Evolutionary conservation across 2,113 vertebrate species (phyloP).

Genomic region (Sapajus apella): DNA sequence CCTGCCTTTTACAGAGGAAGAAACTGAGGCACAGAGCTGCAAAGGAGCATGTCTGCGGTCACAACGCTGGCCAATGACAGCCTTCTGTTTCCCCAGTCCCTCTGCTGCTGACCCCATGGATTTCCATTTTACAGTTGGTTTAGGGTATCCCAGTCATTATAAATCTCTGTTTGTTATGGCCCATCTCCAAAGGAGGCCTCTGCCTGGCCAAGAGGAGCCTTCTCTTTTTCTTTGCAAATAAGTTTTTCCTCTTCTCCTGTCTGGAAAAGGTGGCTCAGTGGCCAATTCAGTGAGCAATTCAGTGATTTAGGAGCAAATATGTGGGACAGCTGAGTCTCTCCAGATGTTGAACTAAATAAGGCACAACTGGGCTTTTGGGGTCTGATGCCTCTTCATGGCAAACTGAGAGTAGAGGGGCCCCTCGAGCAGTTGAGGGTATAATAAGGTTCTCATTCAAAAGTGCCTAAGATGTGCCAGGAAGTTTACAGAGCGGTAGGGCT

Average conservation of each 20-base stretch:
- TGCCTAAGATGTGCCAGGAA: neutral
- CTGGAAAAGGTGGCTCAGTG: conserved; percentile 63
- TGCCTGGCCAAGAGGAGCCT: conserved; percentile 33
- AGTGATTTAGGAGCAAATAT: conserved; percentile 68
- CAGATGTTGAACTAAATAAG: conserved; percentile 61
- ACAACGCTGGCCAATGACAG: accelerated
- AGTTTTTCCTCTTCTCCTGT: conserved; percentile 68
- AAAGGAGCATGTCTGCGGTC: neutral
- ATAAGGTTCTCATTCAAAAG: neutral
- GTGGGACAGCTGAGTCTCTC: conserved; percentile 45
- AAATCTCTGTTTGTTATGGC: conserved; percentile 48
- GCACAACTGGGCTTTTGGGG: neutral
- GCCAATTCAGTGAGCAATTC: conserved; percentile 68
- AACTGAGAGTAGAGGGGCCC: neutral
- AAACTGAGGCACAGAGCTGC: neutral
- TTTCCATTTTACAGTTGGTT: neutral
- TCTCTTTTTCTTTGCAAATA: conserved; percentile 63
- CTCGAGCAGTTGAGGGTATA: neutral
- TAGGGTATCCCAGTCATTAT: neutral
- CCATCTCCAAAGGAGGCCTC: conserved; percentile 22
- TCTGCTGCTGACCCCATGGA: neutral
- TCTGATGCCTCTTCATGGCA: neutral
- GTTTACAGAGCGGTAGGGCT: neutral
- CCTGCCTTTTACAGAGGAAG: neutral
- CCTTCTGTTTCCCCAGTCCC: neutral